phyloP scores from a whole-genome alignment of 1,140 invertebrate species.

The Bombyx mori region ASM3026992v2 NC_085113.1:13357001-13357500 shows the following conservation, averaged over 20 bases:
- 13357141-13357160: background rate
- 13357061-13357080: background rate
- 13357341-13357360: conserved; percentile 92
- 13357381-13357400: conserved; percentile 58
- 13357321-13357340: conserved; percentile 86
- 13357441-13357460: too few species aligned
- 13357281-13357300: conserved; percentile 80
- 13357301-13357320: conserved; percentile 82
- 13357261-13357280: conserved; percentile 22
- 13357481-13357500: too few species aligned
- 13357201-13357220: too few species aligned
- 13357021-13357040: background rate
- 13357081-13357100: background rate
- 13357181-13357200: too few species aligned
- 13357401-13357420: conserved; percentile 22
- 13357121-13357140: background rate
- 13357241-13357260: too few species aligned
- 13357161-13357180: background rate
- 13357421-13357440: background rate
- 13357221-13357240: too few species aligned
- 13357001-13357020: conserved; percentile 58
- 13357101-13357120: background rate
- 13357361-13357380: conserved; percentile 88
- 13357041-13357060: background rate
- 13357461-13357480: too few species aligned